These are phyloP conservation scores for Acanthisitta chloris DNA, from an alignment of 2,113 vertebrate species.

Conservation along the genomic window DNA sequence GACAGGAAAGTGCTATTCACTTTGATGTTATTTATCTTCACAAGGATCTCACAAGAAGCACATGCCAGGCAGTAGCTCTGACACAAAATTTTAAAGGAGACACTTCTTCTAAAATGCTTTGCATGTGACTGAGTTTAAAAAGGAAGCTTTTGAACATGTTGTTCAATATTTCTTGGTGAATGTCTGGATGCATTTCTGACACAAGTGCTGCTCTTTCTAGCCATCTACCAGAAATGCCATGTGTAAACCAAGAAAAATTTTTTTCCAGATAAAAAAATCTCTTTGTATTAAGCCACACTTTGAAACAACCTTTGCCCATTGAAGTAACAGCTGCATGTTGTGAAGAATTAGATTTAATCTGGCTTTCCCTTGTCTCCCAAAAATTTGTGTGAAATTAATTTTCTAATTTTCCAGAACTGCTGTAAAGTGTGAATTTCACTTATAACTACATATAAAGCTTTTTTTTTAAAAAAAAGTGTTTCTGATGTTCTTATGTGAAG, in stretches of 20 bases:
- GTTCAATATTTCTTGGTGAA: background rate
- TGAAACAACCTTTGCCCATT: background rate
- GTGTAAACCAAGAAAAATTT: background rate
- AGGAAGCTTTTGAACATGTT: background rate
- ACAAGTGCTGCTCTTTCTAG: background rate
- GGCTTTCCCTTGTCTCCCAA: background rate
- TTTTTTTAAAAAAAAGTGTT: too few relatives aligned
- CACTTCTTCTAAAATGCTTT: background rate
- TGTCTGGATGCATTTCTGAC: background rate
- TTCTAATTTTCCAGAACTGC: background rate
- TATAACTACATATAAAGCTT: background rate
- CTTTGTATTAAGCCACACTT: background rate
- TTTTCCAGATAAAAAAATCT: too few relatives aligned
- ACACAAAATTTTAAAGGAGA: background rate
- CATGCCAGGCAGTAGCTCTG: background rate
- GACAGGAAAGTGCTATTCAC: background rate
- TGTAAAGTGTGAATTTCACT: background rate
- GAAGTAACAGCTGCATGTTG: background rate
- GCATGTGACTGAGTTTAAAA: background rate
- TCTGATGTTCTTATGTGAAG: background rate
- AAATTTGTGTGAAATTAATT: background rate
- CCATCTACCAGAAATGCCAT: rapidly evolving
- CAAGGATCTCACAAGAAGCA: background rate
- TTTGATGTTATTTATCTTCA: background rate
- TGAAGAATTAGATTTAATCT: background rate